Percentiles rank a stretch among this genome's conserved stretches.
Evolutionary conservation across 2,797 vertebrate species (phyloP).

Genomic region (Pangasius sanitwongsei): DNA sequence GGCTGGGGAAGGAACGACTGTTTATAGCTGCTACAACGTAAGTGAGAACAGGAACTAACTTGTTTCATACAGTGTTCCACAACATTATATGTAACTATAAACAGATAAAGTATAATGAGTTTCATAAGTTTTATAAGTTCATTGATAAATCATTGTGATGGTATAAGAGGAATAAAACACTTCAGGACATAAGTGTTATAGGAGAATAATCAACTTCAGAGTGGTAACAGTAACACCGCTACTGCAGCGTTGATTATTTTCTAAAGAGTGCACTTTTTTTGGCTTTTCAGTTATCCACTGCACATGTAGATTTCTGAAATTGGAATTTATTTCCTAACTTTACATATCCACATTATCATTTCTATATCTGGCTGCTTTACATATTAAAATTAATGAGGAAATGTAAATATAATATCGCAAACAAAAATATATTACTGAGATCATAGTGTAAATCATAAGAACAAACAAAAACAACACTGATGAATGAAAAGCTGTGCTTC

Average conservation of each 20-base stretch:
- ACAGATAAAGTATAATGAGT: too few relatives aligned
- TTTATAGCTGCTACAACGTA: too few relatives aligned
- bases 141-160: not conserved
- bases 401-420: conserved; percentile 22
- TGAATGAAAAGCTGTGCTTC: conserved; percentile 24
- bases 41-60: too few relatives aligned
- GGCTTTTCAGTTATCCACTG: not conserved
- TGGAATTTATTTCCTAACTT: conserved; percentile 50
- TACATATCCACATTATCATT: conserved; percentile 32
- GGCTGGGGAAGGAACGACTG: too few relatives aligned
- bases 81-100: too few relatives aligned
- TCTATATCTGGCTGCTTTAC: conserved; percentile 33
- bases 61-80: too few relatives aligned
- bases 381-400: conserved; percentile 40
- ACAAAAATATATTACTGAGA: conserved; percentile 59
- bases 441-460: conserved; percentile 43
- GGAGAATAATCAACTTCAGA: too few relatives aligned
- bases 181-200: not conserved
- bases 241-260: not conserved
- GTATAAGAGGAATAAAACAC: not conserved
- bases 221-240: too few relatives aligned
- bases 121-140: too few relatives aligned
- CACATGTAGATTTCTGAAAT: conserved; percentile 20
- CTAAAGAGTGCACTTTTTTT: not conserved
- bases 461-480: conserved; percentile 36